phyloP scores from a whole-genome alignment of 2,888 invertebrate species.

The Theretra japonica region DNA sequence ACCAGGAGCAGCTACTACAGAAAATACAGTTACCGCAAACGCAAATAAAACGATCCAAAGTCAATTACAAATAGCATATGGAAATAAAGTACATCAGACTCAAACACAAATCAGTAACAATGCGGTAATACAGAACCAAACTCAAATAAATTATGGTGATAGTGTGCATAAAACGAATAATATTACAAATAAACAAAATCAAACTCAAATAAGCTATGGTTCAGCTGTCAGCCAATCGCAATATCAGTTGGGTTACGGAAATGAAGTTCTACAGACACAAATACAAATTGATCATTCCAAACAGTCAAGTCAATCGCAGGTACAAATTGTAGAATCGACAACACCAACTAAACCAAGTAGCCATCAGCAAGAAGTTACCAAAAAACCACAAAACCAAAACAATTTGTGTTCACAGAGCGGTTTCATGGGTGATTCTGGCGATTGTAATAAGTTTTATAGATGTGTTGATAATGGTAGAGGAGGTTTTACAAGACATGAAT shows the following conservation, averaged over 20 bases:
- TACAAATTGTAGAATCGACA: constrained; percentile 52
- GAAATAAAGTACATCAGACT: constrained; percentile 54
- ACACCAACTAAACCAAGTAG: constrained; percentile 34
- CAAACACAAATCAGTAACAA: constrained; percentile 61
- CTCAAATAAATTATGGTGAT: constrained; percentile 59
- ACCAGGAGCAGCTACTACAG: constrained; percentile 33
- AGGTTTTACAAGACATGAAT: constrained; percentile 80
- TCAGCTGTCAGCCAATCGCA: constrained; percentile 61
- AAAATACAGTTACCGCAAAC: constrained; percentile 30
- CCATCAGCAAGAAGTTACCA: constrained; percentile 28
- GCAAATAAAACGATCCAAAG: constrained; percentile 47
- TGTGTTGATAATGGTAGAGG: constrained; percentile 84
- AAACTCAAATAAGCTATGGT: constrained; percentile 59
- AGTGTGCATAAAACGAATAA: constrained; percentile 39
- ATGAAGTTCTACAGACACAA: constrained; percentile 60
- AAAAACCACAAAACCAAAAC: constrained; percentile 30
- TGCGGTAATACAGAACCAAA: constrained; percentile 58
- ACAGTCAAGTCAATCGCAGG: constrained; percentile 58
- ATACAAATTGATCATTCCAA: constrained; percentile 62
- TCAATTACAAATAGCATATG: constrained; percentile 59
- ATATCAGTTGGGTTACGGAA: constrained; percentile 58
- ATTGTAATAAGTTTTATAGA: constrained; percentile 89
- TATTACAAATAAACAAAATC: constrained; percentile 51
- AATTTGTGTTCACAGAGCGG: constrained; percentile 72
- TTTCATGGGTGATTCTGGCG: constrained; percentile 82